These are phyloP conservation scores for Anser brachyrhynchus DNA, from an alignment of 2,113 vertebrate genomes.

Conservation along the genomic window DNA sequence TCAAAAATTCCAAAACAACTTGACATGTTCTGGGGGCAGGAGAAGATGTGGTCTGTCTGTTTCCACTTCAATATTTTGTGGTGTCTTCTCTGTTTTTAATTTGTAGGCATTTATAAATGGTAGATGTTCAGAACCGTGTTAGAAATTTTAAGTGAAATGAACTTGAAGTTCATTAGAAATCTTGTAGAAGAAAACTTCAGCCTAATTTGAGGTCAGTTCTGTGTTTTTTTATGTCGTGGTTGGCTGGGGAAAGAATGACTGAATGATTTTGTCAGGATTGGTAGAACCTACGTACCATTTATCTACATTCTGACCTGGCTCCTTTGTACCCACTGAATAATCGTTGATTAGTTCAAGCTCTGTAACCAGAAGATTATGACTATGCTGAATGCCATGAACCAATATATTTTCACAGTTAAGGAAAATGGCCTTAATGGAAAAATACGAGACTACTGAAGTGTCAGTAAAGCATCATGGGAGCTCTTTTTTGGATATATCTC, in stretches of 20 bases:
- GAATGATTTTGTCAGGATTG: background rate
- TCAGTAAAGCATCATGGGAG: background rate
- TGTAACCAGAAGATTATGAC: background rate
- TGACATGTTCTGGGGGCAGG: rapidly evolving
- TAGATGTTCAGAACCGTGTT: background rate
- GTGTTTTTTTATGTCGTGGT: background rate
- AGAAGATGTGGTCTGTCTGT: background rate
- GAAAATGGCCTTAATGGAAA: background rate
- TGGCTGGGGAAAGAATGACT: background rate
- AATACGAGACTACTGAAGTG: background rate
- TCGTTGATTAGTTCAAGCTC: background rate
- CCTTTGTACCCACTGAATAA: background rate
- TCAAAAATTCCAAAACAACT: background rate
- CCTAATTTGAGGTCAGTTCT: background rate
- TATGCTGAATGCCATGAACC: background rate
- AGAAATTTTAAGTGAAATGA: background rate
- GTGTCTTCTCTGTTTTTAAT: background rate
- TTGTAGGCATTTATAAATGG: background rate
- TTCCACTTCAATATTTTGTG: background rate
- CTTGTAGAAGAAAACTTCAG: background rate
- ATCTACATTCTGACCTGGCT: background rate
- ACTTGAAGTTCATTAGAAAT: background rate
- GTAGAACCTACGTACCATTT: background rate
- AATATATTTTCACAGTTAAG: background rate
- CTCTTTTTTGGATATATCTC: background rate